A percentile compares a stretch with the other conserved stretches of the same genome.
Conservation (phyloP, 2,888 invertebrate species). For the Drosophila setosimentum region DNA sequence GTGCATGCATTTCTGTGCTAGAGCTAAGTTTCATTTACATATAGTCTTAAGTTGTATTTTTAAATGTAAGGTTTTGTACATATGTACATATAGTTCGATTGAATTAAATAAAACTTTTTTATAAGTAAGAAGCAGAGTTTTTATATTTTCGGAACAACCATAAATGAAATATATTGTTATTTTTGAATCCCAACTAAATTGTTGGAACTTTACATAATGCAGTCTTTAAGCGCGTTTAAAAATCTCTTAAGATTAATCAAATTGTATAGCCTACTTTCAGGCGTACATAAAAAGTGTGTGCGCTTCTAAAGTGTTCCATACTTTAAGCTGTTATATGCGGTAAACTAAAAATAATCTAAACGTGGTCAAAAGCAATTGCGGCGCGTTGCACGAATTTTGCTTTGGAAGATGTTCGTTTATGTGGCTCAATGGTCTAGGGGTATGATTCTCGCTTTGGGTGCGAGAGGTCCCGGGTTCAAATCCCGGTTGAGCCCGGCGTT, state of each 20-base stretch:
- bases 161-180: neutral
- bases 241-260: neutral
- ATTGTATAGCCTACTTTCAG: slow-evolving; percentile 30
- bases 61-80: slow-evolving; percentile 45
- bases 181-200: neutral
- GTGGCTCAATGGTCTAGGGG: slow-evolving; percentile 85
- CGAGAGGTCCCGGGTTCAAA: slow-evolving; percentile 85
- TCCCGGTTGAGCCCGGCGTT: slow-evolving; percentile 84
- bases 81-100: slow-evolving; percentile 36
- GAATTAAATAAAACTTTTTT: slow-evolving; percentile 37
- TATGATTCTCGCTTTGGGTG: slow-evolving; percentile 85
- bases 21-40: slow-evolving; percentile 9
- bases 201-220: neutral
- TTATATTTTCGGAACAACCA: neutral
- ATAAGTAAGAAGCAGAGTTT: slow-evolving; percentile 18
- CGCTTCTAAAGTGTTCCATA: slow-evolving; percentile 34
- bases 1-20: slow-evolving; percentile 24
- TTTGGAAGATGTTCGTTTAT: slow-evolving; percentile 24
- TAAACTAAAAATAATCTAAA: slow-evolving; percentile 47
- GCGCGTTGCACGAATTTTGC: slow-evolving; percentile 2
- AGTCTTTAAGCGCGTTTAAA: neutral
- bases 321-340: slow-evolving; percentile 42
- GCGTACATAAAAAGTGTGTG: neutral
- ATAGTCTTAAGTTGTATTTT: slow-evolving; percentile 19
- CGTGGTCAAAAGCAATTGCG: slow-evolving; percentile 43